phyloP scores from a whole-genome alignment of 92 coral and sea anemone genomes.

The Anthopleura xanthogrammica region DNA sequence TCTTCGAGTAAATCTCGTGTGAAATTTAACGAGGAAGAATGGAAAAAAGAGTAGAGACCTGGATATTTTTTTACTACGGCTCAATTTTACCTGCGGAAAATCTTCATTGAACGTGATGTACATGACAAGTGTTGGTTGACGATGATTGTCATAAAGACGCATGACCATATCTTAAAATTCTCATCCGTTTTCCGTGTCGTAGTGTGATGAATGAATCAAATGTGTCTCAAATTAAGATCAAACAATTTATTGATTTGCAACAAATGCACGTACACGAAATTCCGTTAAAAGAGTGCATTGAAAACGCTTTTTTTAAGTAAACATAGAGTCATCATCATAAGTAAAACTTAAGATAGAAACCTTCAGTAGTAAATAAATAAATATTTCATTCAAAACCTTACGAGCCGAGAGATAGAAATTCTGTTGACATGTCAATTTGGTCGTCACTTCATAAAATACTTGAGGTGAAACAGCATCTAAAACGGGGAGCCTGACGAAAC shows the following conservation, averaged over 20 bases:
- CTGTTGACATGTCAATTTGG: background rate
- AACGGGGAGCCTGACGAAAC: background rate
- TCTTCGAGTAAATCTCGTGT: constrained; percentile 35
- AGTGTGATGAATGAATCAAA: background rate
- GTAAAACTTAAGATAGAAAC: background rate
- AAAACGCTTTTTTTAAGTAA: background rate
- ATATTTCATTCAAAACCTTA: background rate
- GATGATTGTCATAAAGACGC: background rate
- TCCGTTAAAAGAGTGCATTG: background rate
- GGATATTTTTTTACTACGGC: background rate
- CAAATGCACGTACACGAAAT: background rate
- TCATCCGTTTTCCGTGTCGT: background rate
- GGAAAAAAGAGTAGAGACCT: background rate
- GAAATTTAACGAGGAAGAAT: background rate
- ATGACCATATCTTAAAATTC: background rate
- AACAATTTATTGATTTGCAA: constrained; percentile 4
- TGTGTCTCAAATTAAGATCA: background rate
- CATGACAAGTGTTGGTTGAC: background rate
- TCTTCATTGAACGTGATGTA: background rate
- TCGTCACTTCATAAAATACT: background rate
- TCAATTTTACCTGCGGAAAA: background rate
- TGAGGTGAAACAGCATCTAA: background rate
- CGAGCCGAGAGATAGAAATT: background rate
- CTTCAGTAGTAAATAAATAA: background rate
- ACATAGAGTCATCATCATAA: background rate